These are phyloP conservation scores for Solenopsis invicta DNA, from an alignment of 1,140 invertebrate genomes.

Conservation along the genomic window DNA sequence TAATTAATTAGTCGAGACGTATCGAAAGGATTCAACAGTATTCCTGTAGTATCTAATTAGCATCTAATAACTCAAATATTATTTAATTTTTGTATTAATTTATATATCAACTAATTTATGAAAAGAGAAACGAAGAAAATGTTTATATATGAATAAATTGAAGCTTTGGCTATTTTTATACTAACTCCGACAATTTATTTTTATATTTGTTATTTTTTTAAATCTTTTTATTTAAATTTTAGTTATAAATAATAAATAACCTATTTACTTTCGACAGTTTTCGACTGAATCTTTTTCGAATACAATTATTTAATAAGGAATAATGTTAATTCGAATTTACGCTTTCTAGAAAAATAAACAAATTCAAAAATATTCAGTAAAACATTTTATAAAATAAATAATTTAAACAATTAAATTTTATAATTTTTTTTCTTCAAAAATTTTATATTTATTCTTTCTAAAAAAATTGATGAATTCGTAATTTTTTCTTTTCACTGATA, in stretches of 20 bases:
- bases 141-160: constrained; percentile 50
- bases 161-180: constrained; percentile 50
- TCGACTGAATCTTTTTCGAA: neutral
- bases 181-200: constrained; percentile 18
- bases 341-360: neutral
- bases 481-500: neutral
- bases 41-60: constrained; percentile 49
- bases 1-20: constrained; percentile 21
- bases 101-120: constrained; percentile 38
- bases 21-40: constrained; percentile 39
- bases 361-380: neutral
- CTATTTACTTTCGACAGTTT: neutral
- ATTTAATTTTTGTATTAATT: constrained; percentile 56
- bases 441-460: neutral
- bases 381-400: neutral
- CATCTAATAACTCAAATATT: constrained; percentile 17
- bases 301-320: neutral
- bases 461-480: neutral
- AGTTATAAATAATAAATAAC: neutral
- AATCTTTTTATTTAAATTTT: neutral
- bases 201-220: too few species aligned
- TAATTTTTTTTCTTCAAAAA: neutral
- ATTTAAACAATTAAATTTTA: neutral
- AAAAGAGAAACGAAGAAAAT: neutral
- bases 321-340: neutral